phyloP scores from a whole-genome alignment of 2,888 invertebrate species.

The Apoderus coryli region DNA sequence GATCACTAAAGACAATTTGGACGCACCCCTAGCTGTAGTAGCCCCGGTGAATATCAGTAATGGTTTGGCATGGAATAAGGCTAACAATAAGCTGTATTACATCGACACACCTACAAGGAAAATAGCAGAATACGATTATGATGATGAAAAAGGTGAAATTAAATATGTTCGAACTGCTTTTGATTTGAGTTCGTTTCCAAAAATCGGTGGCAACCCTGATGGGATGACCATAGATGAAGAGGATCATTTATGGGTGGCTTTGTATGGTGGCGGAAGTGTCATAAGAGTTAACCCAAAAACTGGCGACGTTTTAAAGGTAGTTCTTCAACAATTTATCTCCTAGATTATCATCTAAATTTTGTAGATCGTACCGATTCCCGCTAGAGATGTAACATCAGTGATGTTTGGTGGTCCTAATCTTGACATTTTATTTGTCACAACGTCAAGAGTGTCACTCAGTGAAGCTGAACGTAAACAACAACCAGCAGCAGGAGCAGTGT shows the following conservation, averaged over 20 bases:
- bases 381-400: conserved; percentile 42
- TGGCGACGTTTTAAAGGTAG: conserved; percentile 32
- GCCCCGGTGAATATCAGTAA: conserved; percentile 51
- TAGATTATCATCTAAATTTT: no score
- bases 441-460: conserved; percentile 28
- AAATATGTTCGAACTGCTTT: conserved; percentile 22
- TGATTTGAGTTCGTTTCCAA: conserved; percentile 19
- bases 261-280: conserved; percentile 48
- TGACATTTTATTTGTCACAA: conserved; percentile 48
- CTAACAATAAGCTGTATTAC: conserved; percentile 58
- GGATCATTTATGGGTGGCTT: conserved; percentile 65
- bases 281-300: conserved; percentile 35
- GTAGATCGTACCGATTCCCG: conserved; percentile 33
- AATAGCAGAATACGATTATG: conserved; percentile 55
- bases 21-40: conserved; percentile 20
- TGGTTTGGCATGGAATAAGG: conserved; percentile 61
- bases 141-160: conserved; percentile 39
- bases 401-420: conserved; percentile 46
- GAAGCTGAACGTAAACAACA: conserved; percentile 24
- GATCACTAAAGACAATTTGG: conserved; percentile 30
- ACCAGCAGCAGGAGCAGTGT: conserved; percentile 36
- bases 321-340: no score
- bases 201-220: conserved; percentile 21
- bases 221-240: conserved; percentile 64
- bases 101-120: conserved; percentile 55